Base-by-base conservation (phyloP, 2,888 invertebrate genomes). In the Campoplex capitator region DNA sequence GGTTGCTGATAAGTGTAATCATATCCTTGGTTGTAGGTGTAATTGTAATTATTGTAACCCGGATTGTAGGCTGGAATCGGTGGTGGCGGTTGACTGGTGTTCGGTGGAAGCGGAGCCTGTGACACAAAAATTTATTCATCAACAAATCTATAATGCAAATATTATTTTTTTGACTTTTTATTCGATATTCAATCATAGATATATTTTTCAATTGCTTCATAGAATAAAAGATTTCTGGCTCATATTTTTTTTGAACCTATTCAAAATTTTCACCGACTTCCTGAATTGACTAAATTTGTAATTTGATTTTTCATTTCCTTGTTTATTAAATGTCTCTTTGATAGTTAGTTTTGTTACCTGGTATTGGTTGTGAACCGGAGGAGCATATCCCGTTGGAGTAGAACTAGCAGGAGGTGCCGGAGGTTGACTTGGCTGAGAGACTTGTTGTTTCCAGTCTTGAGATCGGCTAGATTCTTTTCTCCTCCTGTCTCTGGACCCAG, bases 31-130 rank as follows among this genome's bases (percentile, higher is more conserved):
- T 89, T 91, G 82, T 94, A 94, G 85, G 91, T 92, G 88, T 94
- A 93, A 89, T 93, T 94, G 84, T 94, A 93, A 87, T 93, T 93
- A 84, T 92, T 92, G 84, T 94, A 94, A 35, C 92, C 92, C 54
- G 90, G 93, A 75, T 91, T 92, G 81, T 94, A 94, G 7, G 92
- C 83, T 18, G 92, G 88, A 58, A 94, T 89, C 3, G 92, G 92
- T 13, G 94, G 93, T 3, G 94, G 94, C 23, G 94, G 93, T 87
- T 93, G 94, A 87, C 92, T 93, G 23, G 94, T 92, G 71, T 93
- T 94, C 0, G 93, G 93, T 13, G 93, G 93, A 38, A 92, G 92
- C 3, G 93, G 92, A 70, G 92, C 91, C 93, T 94, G 56, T 18
- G 7, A 13, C 7, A 35, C 6, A 48, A n/a, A 28, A 51, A 38